A percentile compares a stretch with the other conserved stretches of the same genome.
These are phyloP conservation scores for Cynodonichthys magdalenae DNA, from an alignment of 2,797 vertebrate species.

Conservation along the genomic window DNA sequence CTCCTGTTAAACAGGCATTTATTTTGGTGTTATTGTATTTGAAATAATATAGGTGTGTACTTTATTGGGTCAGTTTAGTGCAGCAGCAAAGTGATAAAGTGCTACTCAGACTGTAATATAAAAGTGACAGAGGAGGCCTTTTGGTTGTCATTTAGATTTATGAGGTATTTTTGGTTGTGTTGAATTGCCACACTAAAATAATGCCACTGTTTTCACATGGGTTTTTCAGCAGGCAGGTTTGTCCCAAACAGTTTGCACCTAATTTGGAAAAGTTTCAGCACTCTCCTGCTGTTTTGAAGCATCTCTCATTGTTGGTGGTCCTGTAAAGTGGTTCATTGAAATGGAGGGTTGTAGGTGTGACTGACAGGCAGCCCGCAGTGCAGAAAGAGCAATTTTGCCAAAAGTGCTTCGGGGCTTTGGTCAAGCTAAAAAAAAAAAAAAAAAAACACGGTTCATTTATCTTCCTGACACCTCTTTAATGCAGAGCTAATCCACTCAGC, in stretches of 20 bases:
- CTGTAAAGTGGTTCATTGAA: constrained; percentile 25
- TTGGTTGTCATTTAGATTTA: neutral
- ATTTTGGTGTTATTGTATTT: constrained; percentile 8
- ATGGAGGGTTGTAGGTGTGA: constrained; percentile 53
- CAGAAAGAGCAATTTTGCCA: constrained; percentile 55
- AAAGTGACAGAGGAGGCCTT: neutral
- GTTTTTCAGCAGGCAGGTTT: neutral
- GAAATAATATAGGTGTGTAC: neutral
- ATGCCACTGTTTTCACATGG: neutral
- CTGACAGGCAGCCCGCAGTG: constrained; percentile 65
- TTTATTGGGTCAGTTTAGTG: neutral
- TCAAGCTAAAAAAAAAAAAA: constrained; percentile 33
- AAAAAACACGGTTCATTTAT: constrained; percentile 69
- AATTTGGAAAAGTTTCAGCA: neutral
- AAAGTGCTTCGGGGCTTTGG: constrained; percentile 49
- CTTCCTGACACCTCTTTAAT: constrained; percentile 78
- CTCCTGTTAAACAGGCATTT: constrained; percentile 19
- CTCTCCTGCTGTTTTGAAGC: constrained; percentile 39
- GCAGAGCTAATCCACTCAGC: constrained; percentile 73
- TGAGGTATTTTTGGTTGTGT: neutral
- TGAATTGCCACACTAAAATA: neutral
- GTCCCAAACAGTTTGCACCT: neutral
- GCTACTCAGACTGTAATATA: neutral
- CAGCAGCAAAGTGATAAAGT: neutral
- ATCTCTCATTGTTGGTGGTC: constrained; percentile 33